phyloP scores from a whole-genome alignment of 2,113 vertebrate genomes.

The Perca schrenkii region DNA sequence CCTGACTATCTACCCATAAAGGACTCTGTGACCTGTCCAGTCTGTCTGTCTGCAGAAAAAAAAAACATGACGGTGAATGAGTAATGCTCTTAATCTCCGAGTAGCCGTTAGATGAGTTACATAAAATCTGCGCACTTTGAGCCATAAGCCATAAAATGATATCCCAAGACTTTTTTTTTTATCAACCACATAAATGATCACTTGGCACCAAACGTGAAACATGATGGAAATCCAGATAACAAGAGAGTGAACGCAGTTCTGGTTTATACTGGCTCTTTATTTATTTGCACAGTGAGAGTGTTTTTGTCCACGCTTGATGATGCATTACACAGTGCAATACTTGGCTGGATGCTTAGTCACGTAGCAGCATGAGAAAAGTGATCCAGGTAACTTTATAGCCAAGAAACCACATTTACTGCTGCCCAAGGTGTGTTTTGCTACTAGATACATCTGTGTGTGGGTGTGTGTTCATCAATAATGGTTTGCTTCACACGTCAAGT shows the following conservation, averaged over 20 bases:
- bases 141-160: neutral
- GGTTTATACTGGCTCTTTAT: neutral
- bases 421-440: conserved; percentile 6
- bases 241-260: neutral
- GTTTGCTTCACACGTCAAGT: neutral
- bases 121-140: neutral
- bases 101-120: neutral
- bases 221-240: neutral
- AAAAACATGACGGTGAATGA: neutral
- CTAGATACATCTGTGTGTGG: neutral
- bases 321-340: neutral
- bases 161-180: neutral
- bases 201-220: neutral
- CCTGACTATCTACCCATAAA: neutral
- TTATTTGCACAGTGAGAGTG: neutral
- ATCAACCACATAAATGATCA: neutral
- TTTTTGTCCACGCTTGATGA: neutral
- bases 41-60: neutral
- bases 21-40: neutral
- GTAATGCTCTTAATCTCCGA: neutral
- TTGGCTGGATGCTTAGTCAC: conserved; percentile 18
- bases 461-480: neutral
- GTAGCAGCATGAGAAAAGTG: neutral
- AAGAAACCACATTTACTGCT: neutral
- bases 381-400: conserved; percentile 30